Base-by-base conservation (phyloP, 2,113 vertebrate genomes). In the Sander vitreus region DNA sequence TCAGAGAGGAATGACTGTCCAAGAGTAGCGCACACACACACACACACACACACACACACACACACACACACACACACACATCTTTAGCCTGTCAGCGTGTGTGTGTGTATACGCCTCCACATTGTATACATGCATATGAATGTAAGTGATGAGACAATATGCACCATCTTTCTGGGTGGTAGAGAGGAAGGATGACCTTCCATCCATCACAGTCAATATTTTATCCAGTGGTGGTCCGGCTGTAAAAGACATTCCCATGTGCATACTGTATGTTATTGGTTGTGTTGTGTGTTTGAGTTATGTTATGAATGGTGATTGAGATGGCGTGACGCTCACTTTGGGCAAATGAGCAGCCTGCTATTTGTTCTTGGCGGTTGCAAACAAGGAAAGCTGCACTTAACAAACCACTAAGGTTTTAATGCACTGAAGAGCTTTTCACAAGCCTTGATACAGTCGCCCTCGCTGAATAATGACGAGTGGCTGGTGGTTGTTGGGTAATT, bases 311-410 rank as follows among this genome's bases (percentile, higher is more conserved):
- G 25, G 12, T 57, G 73, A 58, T 30, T 76, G 53, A 60, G 39
- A 50, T 53, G 33, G 43, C 68, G 54, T 23, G 76, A 76, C 13
- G 21, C 48, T 63, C 4, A 3, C 54, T 68, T 63, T 80, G 73
- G 77, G 78, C 71, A 65, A 67, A 81, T 19, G 6, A 48, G 58
- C 75, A 3, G 43, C 33, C 70, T 65, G 78, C 51, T 83, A 59
- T 91, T 89, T 58, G 58, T 60, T 88, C 57, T 62, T 66, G 69
- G 85, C 83, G 59, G 74, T 33, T 11, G 19, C 79, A 47, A 72
- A 73, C 67, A 33, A 73, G 66, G 15, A 76, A 67, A 64, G 67
- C 72, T 66, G 62, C 55, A 55, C 66, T 89, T 76, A 21, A 48
- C 69, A 68, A 81, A 58, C 67, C 76, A 71, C 55, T 88, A 57